These are phyloP conservation scores for cattle (Bos taurus) DNA, from an alignment of 2,113 vertebrate genomes.

Conservation along the genomic window DNA sequence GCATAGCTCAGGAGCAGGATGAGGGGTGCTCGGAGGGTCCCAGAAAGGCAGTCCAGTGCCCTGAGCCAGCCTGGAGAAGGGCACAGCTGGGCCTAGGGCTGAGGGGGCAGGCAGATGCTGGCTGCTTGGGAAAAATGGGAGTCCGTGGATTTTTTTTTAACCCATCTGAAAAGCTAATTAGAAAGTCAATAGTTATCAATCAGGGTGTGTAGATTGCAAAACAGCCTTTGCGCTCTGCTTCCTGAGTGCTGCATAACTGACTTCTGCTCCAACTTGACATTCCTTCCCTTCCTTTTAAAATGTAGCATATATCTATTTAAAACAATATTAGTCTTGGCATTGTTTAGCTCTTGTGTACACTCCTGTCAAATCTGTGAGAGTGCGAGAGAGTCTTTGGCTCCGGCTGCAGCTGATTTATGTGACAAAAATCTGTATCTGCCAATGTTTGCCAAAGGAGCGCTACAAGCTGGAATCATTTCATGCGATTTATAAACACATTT, in stretches of 20 bases:
- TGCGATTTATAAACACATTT: conserved; percentile 72
- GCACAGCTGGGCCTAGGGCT: rapidly evolving
- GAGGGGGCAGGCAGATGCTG: not conserved
- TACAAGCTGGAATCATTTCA: conserved; percentile 63
- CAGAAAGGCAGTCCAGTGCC: not conserved
- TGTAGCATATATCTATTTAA: conserved; percentile 55
- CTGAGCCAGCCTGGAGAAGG: not conserved
- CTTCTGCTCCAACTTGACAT: not conserved
- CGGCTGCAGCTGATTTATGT: conserved; percentile 72
- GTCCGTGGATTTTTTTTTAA: not conserved
- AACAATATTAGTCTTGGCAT: conserved; percentile 78
- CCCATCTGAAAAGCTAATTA: conserved; percentile 21
- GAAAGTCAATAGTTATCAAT: conserved; percentile 12
- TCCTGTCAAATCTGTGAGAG: conserved; percentile 76
- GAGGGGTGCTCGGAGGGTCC: rapidly evolving
- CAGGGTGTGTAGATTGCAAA: not conserved
- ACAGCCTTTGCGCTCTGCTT: not conserved
- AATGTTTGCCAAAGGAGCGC: conserved; percentile 73
- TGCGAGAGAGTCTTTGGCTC: conserved; percentile 71
- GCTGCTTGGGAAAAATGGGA: not conserved
- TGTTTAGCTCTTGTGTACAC: conserved; percentile 74
- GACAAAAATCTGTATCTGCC: conserved; percentile 73
- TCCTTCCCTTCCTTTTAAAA: conserved; percentile 12
- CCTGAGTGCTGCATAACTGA: not conserved
- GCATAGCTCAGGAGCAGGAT: rapidly evolving